Percentiles rank a stretch among this genome's conserved stretches.
Conservation (phyloP, 2,888 invertebrate genomes). For the Bugula neritina region DNA sequence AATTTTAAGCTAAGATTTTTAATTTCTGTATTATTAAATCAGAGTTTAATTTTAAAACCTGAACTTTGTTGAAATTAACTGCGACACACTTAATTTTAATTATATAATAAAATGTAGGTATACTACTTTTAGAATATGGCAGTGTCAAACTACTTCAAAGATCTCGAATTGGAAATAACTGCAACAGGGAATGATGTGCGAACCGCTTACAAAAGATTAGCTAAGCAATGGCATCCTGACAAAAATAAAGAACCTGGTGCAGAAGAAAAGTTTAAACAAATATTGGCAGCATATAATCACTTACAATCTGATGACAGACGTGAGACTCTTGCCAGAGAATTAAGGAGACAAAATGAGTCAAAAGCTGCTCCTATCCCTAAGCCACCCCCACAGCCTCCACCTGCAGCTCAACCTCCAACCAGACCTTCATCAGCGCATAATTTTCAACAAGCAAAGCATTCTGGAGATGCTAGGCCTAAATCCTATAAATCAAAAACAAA, state of each 20-base stretch:
- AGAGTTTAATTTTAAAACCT: too few relatives aligned
- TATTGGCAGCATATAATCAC: conserved; percentile 44
- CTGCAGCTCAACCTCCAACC: conserved; percentile 1
- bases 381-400: conserved; percentile 20
- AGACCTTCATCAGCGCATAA: not conserved
- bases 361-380: not conserved
- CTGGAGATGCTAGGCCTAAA: not conserved
- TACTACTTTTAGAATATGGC: not conserved
- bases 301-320: conserved; percentile 31
- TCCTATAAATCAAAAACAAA: not conserved
- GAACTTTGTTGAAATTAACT: too few relatives aligned
- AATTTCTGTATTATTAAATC: too few relatives aligned
- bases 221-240: conserved; percentile 48
- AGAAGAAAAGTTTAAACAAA: conserved; percentile 48
- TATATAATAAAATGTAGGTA: too few relatives aligned
- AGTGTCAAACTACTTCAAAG: conserved; percentile 33
- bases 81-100: too few relatives aligned
- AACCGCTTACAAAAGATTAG: conserved; percentile 43
- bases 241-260: conserved; percentile 44
- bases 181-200: conserved; percentile 44
- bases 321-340: conserved; percentile 5
- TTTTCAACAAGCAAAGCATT: not conserved
- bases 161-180: conserved; percentile 39
- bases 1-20: too few relatives aligned
- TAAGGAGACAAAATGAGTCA: not conserved